These are phyloP conservation scores for Epizoanthus ramosus DNA, from an alignment of 92 coral and sea anemone genomes.

Conservation along the genomic window DNA sequence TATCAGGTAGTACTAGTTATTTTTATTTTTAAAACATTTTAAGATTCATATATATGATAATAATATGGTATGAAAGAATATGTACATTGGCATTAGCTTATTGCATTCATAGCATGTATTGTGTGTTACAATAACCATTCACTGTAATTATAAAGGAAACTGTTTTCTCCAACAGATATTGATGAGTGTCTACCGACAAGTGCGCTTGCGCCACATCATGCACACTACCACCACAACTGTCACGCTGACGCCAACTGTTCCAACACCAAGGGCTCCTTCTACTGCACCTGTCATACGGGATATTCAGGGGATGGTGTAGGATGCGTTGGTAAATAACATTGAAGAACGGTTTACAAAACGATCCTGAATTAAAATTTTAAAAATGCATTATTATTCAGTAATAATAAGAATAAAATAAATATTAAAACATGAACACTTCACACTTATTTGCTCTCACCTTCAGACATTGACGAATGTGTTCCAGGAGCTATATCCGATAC, in stretches of 20 bases:
- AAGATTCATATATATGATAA: too few species aligned
- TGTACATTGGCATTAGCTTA: too few species aligned
- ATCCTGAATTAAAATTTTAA: too few species aligned
- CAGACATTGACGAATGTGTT: constrained; percentile 4
- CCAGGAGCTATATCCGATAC: neutral
- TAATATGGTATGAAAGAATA: too few species aligned
- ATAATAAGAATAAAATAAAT: too few species aligned
- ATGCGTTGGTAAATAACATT: constrained; percentile 62
- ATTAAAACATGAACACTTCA: too few species aligned
- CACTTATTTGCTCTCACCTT: too few species aligned
- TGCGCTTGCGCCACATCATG: constrained; percentile 51
- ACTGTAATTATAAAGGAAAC: neutral
- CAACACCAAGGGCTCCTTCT: constrained; percentile 78
- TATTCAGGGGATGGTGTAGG: constrained; percentile 73
- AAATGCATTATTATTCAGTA: too few species aligned
- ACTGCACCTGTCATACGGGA: constrained; percentile 73
- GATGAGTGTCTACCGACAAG: constrained; percentile 53
- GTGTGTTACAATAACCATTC: neutral
- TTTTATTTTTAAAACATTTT: too few species aligned
- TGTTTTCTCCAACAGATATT: neutral
- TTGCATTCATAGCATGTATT: too few species aligned
- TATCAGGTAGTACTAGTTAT: too few species aligned
- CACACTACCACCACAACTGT: constrained; percentile 71
- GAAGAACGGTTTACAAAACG: neutral
- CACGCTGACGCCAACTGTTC: constrained; percentile 77